These are phyloP conservation scores for Alcis repandata DNA, from an alignment of 2,888 invertebrate genomes.

Conservation along the genomic window DNA sequence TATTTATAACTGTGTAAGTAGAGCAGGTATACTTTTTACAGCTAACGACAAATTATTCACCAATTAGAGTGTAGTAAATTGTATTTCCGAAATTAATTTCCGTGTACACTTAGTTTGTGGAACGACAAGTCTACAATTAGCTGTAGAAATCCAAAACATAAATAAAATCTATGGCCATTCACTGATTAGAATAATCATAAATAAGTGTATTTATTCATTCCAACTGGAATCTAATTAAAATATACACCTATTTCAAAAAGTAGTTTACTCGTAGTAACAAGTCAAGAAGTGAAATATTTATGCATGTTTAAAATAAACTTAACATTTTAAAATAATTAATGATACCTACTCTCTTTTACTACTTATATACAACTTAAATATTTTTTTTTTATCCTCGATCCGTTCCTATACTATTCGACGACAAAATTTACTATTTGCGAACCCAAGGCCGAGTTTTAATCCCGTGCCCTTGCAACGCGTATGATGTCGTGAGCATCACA, in stretches of 20 bases:
- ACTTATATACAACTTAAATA: no score
- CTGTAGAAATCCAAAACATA: neutral
- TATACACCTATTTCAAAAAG: neutral
- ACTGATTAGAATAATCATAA: neutral
- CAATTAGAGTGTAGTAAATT: conserved; percentile 1
- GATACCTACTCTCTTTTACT: no score
- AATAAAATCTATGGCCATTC: neutral
- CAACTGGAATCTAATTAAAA: conserved; percentile 8
- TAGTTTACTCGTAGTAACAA: no score
- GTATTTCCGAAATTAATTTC: conserved; percentile 25
- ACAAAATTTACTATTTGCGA: no score
- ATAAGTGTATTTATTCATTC: neutral
- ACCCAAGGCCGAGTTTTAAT: no score
- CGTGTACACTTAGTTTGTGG: neutral
- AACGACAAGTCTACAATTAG: conserved; percentile 9
- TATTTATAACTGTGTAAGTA: neutral
- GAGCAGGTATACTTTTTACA: neutral
- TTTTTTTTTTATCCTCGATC: no score
- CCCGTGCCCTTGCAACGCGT: no score
- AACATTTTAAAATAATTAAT: no score
- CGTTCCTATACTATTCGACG: no score
- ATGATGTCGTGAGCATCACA: no score
- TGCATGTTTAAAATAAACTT: neutral
- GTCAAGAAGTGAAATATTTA: no score
- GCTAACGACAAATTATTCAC: conserved; percentile 8